Evolutionary conservation across 2,888 invertebrate genomes (phyloP), one percentile per base, ranked within the genome.

Genomic region (Trilocha varians): DNA sequence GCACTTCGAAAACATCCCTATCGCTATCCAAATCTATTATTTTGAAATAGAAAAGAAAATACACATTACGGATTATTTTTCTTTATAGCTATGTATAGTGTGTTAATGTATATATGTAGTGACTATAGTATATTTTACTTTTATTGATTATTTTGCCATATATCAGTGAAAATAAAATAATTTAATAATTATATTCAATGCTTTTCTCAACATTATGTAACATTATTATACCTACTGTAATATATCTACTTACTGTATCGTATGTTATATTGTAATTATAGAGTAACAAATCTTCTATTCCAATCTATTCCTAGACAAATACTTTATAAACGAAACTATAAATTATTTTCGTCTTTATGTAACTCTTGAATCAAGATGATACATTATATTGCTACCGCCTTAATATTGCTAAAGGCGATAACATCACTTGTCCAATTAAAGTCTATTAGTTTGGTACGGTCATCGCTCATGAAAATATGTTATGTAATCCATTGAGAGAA

Each of bases 1-100:
- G 68, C 77, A 78, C 78, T 72, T 70, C 66, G 66, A 70, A 70
- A 71, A 70, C 66, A 71, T 67, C 61, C 47, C 49, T 52, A 59
- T 53, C 52, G 58, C 57, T 54, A 53, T 45, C 39, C 46, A 44
- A 49, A 52, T 41, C 42, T 43, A 34, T 49, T 53, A 54, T 52
- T 54, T 50, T 54, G 45, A 47, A 34, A 34, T 44, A 45, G 43
- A 39, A 44, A 3, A 9, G 8, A 3, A 15, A 36, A 36, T n/a
- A n/a, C n/a, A n/a, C n/a, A n/a, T n/a, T n/a, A n/a, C n/a, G n/a
- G n/a, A n/a, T n/a, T n/a, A n/a, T n/a, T n/a, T n/a, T n/a, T n/a
- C n/a, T n/a, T n/a, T n/a, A n/a, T n/a, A n/a, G n/a, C n/a, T n/a
- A n/a, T 36, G 32, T 6, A 25, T 25, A 25, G 11, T 25, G 25